These are phyloP conservation scores for Astreopora myriophthalma DNA, from an alignment of 64 coral and sea anemone genomes.

Conservation along the genomic window DNA sequence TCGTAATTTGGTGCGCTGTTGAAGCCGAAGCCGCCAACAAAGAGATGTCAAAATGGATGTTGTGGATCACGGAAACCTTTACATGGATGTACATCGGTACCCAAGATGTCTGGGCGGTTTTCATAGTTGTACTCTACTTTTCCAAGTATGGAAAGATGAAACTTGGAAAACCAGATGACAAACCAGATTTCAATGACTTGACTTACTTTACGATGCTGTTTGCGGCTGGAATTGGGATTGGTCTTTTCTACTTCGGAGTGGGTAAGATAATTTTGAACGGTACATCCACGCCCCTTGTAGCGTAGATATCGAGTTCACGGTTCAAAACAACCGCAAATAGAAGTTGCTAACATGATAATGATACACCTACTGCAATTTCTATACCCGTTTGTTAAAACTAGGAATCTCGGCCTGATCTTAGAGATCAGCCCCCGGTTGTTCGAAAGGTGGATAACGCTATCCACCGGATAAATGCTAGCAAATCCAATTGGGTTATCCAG, in stretches of 20 bases:
- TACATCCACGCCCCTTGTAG: not conserved
- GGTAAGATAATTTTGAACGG: not conserved
- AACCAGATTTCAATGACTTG: constrained; percentile 44
- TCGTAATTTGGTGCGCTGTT: constrained; percentile 51
- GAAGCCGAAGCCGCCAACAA: constrained; percentile 18
- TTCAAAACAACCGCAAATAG: too few species aligned
- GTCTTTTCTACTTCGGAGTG: constrained; percentile 65
- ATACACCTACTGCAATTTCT: too few species aligned
- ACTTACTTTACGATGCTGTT: constrained; percentile 63
- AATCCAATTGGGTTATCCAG: too few species aligned
- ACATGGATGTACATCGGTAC: constrained; percentile 80
- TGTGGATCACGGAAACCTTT: constrained; percentile 63
- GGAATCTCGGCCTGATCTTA: too few species aligned
- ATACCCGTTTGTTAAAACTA: too few species aligned
- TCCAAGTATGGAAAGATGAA: constrained; percentile 78
- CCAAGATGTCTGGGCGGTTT: constrained; percentile 61
- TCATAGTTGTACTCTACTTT: constrained; percentile 58
- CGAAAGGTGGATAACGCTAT: too few species aligned
- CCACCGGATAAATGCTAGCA: too few species aligned
- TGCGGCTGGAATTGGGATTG: constrained; percentile 46
- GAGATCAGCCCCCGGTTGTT: too few species aligned
- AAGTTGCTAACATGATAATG: too few species aligned
- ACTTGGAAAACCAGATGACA: constrained; percentile 52
- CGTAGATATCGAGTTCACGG: too few species aligned
- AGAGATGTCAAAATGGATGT: constrained; percentile 51